Base-by-base conservation (phyloP, 2,888 invertebrate genomes). In the Halictus quadricinctus region DNA sequence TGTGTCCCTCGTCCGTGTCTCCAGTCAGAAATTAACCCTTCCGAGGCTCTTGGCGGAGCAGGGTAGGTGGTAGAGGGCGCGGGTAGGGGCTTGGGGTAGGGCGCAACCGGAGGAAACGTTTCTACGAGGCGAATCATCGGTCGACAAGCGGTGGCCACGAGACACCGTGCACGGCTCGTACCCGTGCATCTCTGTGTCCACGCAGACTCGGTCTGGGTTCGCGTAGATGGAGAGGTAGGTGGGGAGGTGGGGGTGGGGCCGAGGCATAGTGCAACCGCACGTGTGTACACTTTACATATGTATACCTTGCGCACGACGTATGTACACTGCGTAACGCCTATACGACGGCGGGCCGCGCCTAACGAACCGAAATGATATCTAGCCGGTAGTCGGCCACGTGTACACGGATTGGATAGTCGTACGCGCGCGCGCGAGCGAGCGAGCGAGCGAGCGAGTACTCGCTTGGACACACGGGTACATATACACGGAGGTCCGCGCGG, bases 351-450 rank as follows among this genome's bases (percentile, higher is more conserved):
- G 83, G 82, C 85, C 85, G 86, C 88, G 91, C 87, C 90, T 93
- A 93, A 93, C 93, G 92, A 93, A 92, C 92, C 91, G 91, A 92
- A 92, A 93, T 92, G 92, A 92, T 93, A 92, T 90, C 92, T 91
- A 91, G 48, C 90, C 91, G 90, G 91, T 92, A 91, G 88, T 84
- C 89, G 41, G 83, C 78, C 80, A 82, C 50, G 75, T 83, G 76
- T 70, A 60, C 80, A 64, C 69, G 69, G 41, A 69, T 41, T 36
- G 69, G 36, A 21, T 36, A 69, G 69, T 69, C 36, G 69, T 21
- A 21, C 8, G 18, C 66, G 36, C 29, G 36, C 29, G 36, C 36
- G 36, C 25, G 10, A n/a, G 60, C 54, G 54, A 10, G 46, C 58
- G n/a, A n/a, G n/a, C 58, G 10, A n/a, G 58, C 54, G 54, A 10